These are phyloP conservation scores for Epinephelus malabaricus DNA, from an alignment of 2,797 vertebrate species.

Conservation along the genomic window DNA sequence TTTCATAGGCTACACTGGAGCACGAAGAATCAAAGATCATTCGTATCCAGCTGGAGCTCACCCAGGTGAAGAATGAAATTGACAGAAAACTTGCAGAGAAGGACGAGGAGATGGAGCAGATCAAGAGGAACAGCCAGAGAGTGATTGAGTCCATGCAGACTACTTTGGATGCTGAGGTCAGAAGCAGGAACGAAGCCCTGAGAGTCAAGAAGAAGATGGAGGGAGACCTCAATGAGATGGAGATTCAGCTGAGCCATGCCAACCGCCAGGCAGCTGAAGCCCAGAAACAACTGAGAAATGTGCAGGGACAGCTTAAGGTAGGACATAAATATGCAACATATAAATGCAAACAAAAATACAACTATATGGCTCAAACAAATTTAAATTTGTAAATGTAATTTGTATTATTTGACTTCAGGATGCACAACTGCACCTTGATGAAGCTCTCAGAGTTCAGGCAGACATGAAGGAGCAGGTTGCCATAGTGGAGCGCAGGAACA, in stretches of 20 bases:
- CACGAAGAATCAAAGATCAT: constrained; percentile 94
- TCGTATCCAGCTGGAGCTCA: constrained; percentile 91
- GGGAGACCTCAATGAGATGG: constrained; percentile 93
- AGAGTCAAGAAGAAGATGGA: constrained; percentile 97
- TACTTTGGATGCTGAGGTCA: constrained; percentile 89
- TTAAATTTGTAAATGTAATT: too few species aligned
- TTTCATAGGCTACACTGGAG: constrained; percentile 89
- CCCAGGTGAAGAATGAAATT: constrained; percentile 91
- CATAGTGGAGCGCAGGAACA: constrained; percentile 90
- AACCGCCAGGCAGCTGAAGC: constrained; percentile 90
- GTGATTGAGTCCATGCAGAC: constrained; percentile 90
- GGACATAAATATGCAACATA: too few species aligned
- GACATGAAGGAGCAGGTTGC: constrained; percentile 92
- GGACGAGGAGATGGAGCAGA: constrained; percentile 93
- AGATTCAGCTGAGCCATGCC: constrained; percentile 92
- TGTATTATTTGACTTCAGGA: too few species aligned
- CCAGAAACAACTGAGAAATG: constrained; percentile 90
- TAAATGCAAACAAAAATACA: too few species aligned
- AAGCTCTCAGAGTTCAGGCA: constrained; percentile 86
- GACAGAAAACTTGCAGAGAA: constrained; percentile 92
- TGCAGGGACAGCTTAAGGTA: constrained; percentile 92
- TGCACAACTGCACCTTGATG: constrained; percentile 86
- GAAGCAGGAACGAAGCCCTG: constrained; percentile 93
- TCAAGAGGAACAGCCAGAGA: constrained; percentile 92
- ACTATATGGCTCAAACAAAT: too few species aligned